These are phyloP conservation scores for Macrophya annulata DNA, from an alignment of 2,888 invertebrate genomes.

Conservation along the genomic window DNA sequence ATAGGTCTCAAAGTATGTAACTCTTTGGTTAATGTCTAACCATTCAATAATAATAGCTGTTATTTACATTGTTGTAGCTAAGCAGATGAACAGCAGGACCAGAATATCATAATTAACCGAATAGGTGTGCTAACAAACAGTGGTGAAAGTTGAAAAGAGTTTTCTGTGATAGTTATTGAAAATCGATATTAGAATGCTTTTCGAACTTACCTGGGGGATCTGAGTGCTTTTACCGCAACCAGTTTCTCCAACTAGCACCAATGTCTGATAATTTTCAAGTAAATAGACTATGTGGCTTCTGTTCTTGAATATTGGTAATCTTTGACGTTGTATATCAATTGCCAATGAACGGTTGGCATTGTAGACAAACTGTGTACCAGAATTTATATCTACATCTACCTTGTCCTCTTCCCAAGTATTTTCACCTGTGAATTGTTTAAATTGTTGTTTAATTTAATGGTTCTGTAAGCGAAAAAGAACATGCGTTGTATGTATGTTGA, in stretches of 20 bases:
- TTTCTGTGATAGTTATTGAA: not conserved
- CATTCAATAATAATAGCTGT: not conserved
- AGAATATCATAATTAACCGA: too few relatives aligned
- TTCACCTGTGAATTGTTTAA: constrained; percentile 68
- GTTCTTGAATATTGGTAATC: constrained; percentile 93
- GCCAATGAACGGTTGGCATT: constrained; percentile 93
- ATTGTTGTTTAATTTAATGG: not conserved
- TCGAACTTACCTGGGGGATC: constrained; percentile 90
- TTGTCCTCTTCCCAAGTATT: constrained; percentile 78
- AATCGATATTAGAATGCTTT: not conserved
- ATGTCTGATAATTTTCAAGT: constrained; percentile 93
- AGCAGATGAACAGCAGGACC: too few relatives aligned
- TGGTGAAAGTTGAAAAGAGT: not conserved
- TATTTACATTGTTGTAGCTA: too few relatives aligned
- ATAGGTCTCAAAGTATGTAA: too few relatives aligned
- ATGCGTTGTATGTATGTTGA: not conserved
- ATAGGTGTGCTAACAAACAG: too few relatives aligned
- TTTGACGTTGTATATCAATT: constrained; percentile 91
- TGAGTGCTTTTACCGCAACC: constrained; percentile 98
- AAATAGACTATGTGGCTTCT: constrained; percentile 94
- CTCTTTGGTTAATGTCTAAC: too few relatives aligned
- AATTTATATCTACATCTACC: constrained; percentile 82
- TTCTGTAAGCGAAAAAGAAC: not conserved
- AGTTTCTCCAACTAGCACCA: constrained; percentile 96
- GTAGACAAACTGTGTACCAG: constrained; percentile 87